These are phyloP conservation scores for Caenorhabditis zanzibari DNA, from an alignment of 2,888 invertebrate species.

Conservation along the genomic window DNA sequence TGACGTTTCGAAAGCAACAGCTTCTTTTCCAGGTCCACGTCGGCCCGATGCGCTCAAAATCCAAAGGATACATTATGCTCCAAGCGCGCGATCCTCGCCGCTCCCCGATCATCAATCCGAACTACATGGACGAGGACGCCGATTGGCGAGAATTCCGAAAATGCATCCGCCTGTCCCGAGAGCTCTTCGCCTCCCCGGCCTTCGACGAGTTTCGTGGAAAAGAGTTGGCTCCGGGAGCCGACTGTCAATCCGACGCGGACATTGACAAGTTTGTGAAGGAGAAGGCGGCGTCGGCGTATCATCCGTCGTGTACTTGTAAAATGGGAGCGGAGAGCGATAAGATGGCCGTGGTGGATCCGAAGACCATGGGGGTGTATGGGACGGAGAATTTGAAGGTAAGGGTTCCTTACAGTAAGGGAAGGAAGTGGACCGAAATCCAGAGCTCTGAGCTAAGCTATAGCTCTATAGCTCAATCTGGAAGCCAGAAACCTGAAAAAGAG, in stretches of 20 bases:
- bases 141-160: constrained; percentile 80
- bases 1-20: too few relatives aligned
- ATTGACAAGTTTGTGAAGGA: constrained; percentile 80
- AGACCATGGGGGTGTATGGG: constrained; percentile 83
- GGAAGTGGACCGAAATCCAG: too few relatives aligned
- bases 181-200: constrained; percentile 79
- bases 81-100: constrained; percentile 89
- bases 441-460: too few relatives aligned
- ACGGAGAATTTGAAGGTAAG: constrained; percentile 71
- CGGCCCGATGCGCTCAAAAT: constrained; percentile 89
- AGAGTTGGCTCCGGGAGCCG: constrained; percentile 82
- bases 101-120: constrained; percentile 92
- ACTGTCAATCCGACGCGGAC: constrained; percentile 83
- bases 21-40: constrained; percentile 84
- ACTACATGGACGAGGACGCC: constrained; percentile 88
- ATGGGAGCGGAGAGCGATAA: constrained; percentile 86
- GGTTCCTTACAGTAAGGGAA: neutral
- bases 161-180: constrained; percentile 78
- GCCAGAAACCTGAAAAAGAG: too few relatives aligned
- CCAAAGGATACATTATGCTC: constrained; percentile 90
- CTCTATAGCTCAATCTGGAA: too few relatives aligned
- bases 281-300: constrained; percentile 87
- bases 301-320: constrained; percentile 90
- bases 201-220: constrained; percentile 83
- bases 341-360: constrained; percentile 88